A percentile compares a stretch with the other conserved stretches of the same genome.
These are phyloP conservation scores for Pterostichus madidus DNA, from an alignment of 2,888 invertebrate species.

Conservation along the genomic window DNA sequence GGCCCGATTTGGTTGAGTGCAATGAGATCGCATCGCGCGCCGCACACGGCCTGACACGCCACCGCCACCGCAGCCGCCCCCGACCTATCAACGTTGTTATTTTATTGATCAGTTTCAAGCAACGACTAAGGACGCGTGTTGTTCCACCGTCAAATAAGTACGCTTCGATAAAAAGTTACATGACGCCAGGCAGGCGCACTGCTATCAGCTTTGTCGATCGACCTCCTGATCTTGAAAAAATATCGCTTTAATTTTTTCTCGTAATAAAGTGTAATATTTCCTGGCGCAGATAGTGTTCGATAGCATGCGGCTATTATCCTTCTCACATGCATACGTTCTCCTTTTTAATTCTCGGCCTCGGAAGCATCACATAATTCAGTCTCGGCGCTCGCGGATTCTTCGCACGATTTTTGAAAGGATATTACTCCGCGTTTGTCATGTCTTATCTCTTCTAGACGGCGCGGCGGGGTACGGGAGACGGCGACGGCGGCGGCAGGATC, in stretches of 20 bases:
- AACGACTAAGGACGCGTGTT: slow-evolving; percentile 60
- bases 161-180: slow-evolving; percentile 61
- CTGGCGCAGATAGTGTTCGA: not conserved
- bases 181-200: slow-evolving; percentile 27
- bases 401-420: slow-evolving; percentile 70
- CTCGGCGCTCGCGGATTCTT: slow-evolving; percentile 68
- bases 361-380: slow-evolving; percentile 69
- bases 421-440: slow-evolving; percentile 70
- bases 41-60: slow-evolving; percentile 6
- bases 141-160: slow-evolving; percentile 59
- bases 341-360: slow-evolving; percentile 70
- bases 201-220: slow-evolving; percentile 18
- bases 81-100: slow-evolving; percentile 70
- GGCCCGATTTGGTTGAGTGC: slow-evolving; percentile 39
- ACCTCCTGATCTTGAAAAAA: slow-evolving; percentile 41
- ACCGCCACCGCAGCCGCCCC: slow-evolving; percentile 63
- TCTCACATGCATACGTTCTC: slow-evolving; percentile 69
- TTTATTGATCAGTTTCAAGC: slow-evolving; percentile 69
- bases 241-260: slow-evolving; percentile 1
- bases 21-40: slow-evolving; percentile 3
- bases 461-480: not conserved
- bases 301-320: slow-evolving; percentile 68
- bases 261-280: slow-evolving; percentile 12
- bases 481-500: not conserved
- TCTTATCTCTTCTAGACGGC: slow-evolving; percentile 68